phyloP scores from a whole-genome alignment of 2,888 invertebrate genomes.

The Archips xylosteana region DNA sequence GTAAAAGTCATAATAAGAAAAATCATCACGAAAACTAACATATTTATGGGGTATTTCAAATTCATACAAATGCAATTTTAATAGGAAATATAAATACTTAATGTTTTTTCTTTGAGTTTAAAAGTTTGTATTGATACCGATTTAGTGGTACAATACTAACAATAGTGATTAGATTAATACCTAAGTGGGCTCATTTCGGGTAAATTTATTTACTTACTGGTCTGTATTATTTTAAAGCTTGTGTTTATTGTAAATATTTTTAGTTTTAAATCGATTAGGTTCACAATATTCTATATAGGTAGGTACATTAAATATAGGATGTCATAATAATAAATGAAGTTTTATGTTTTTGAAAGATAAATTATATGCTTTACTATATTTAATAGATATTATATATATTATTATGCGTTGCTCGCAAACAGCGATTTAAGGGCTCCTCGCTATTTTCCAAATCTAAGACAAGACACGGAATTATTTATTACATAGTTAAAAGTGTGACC shows the following conservation, averaged over 20 bases:
- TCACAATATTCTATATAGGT: constrained; percentile 6
- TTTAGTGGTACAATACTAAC: not conserved
- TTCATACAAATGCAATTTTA: not conserved
- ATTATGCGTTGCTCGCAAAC: constrained; percentile 16
- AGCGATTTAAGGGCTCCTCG: not conserved
- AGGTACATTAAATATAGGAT: not conserved
- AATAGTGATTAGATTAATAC: not conserved
- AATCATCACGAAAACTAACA: constrained; percentile 1
- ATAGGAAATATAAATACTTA: not conserved
- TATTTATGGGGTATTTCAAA: not conserved
- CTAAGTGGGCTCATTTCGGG: not conserved
- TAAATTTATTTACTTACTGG: not conserved
- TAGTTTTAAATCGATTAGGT: constrained; percentile 4
- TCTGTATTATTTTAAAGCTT: not conserved
- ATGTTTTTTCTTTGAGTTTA: not conserved
- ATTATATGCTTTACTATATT: constrained; percentile 17
- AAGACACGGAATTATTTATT: too few relatives aligned
- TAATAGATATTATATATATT: constrained; percentile 14
- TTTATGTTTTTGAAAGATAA: constrained; percentile 13
- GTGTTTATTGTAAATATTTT: constrained; percentile 11
- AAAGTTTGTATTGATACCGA: not conserved
- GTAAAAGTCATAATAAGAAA: constrained; percentile 15
- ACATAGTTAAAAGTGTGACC: too few relatives aligned
- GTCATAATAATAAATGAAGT: not conserved
- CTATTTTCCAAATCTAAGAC: not conserved